Conservation (phyloP, 2,888 invertebrate species). For the Drosophila mayaguana region DNA sequence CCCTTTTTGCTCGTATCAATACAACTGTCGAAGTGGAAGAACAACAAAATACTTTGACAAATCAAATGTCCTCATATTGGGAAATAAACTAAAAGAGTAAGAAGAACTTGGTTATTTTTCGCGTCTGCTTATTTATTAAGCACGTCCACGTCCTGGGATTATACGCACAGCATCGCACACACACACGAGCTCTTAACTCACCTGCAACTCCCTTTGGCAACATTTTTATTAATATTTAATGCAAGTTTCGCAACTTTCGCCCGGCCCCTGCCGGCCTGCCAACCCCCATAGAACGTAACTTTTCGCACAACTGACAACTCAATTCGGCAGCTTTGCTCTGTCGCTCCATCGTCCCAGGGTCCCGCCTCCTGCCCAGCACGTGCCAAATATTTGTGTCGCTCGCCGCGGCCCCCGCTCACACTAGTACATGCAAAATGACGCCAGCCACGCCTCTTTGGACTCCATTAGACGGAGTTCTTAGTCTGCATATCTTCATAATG, state of each 20-base stretch:
- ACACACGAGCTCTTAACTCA: conserved; percentile 31
- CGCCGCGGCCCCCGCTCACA: conserved; percentile 22
- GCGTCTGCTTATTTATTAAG: conserved; percentile 64
- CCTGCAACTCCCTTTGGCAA: conserved; percentile 74
- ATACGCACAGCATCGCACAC: conserved; percentile 29
- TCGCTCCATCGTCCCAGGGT: background rate
- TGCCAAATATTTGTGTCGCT: conserved; percentile 73
- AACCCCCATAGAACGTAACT: conserved; percentile 77
- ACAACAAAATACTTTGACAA: conserved; percentile 39
- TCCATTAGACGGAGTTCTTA: conserved; percentile 60
- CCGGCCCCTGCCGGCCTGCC: conserved; percentile 45
- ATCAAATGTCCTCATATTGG: conserved; percentile 50
- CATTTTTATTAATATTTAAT: conserved; percentile 81
- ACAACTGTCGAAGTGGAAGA: conserved; percentile 30
- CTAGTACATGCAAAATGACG: conserved; percentile 61
- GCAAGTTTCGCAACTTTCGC: conserved; percentile 72
- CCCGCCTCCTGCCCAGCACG: conserved; percentile 57
- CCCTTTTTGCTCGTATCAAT: conserved; percentile 39
- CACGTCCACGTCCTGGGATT: conserved; percentile 56
- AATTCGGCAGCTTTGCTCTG: conserved; percentile 67
- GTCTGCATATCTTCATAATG: conserved; percentile 65
- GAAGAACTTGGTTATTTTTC: conserved; percentile 11
- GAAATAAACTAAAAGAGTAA: background rate
- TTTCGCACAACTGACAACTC: conserved; percentile 82
- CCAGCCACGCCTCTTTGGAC: conserved; percentile 39